phyloP scores from a whole-genome alignment of 2,113 vertebrate species.

The Nansenia antarctica region DNA sequence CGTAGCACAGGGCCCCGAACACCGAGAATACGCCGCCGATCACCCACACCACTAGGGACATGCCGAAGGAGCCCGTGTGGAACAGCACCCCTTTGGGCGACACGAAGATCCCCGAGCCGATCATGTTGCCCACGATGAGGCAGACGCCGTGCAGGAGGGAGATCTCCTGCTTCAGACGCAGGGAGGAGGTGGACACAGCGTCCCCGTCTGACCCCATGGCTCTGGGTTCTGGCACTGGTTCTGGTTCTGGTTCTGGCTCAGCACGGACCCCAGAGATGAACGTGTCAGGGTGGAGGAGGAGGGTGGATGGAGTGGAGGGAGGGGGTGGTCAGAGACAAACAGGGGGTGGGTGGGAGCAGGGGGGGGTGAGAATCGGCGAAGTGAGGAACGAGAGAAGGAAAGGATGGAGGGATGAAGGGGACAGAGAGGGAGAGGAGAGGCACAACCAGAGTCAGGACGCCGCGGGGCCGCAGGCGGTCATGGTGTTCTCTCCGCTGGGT shows the following conservation, averaged over 20 bases:
- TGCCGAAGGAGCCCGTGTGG: slow-evolving; percentile 76
- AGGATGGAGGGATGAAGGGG: background rate
- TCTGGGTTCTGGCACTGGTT: background rate
- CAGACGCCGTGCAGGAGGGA: slow-evolving; percentile 82
- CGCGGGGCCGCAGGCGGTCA: too few relatives aligned
- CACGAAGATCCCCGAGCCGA: slow-evolving; percentile 82
- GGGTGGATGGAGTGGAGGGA: background rate
- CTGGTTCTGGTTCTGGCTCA: too few relatives aligned
- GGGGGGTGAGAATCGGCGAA: background rate
- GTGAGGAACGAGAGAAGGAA: background rate
- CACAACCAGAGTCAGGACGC: too few relatives aligned
- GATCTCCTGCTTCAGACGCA: slow-evolving; percentile 80
- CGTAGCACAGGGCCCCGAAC: slow-evolving; percentile 80
- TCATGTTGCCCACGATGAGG: slow-evolving; percentile 83
- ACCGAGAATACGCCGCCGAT: slow-evolving; percentile 81
- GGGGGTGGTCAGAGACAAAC: background rate
- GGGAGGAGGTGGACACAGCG: slow-evolving; percentile 31
- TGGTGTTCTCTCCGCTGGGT: background rate
- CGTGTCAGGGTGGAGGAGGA: background rate
- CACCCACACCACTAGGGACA: slow-evolving; percentile 79
- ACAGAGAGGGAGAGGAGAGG: too few relatives aligned
- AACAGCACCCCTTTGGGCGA: slow-evolving; percentile 79
- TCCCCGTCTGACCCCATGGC: slow-evolving; percentile 67
- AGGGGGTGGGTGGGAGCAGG: background rate
- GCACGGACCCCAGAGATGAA: background rate